phyloP scores from a whole-genome alignment of 2,888 invertebrate genomes.

The Callyntrura guangdongensis region DNA sequence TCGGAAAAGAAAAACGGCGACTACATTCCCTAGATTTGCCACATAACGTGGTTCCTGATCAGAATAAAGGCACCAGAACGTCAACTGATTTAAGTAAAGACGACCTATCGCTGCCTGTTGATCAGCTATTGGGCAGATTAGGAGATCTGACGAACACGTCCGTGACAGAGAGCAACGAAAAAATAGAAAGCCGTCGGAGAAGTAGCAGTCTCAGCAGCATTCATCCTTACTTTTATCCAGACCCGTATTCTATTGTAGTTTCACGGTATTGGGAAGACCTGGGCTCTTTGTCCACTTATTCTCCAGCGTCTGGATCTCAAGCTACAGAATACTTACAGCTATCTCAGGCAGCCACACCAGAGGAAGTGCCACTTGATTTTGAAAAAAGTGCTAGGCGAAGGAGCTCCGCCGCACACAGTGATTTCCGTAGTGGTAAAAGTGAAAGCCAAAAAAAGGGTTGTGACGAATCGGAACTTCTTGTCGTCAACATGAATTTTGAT shows the following conservation, averaged over 20 bases:
- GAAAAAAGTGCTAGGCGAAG: not conserved
- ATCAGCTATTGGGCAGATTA: constrained; percentile 7
- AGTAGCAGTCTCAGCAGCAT: constrained; percentile 65
- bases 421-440: constrained; percentile 7
- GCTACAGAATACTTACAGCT: constrained; percentile 71
- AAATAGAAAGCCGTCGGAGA: constrained; percentile 15
- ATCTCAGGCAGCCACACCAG: constrained; percentile 40
- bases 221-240: constrained; percentile 66
- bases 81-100: not conserved
- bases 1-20: constrained; percentile 10
- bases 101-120: constrained; percentile 37
- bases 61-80: not conserved
- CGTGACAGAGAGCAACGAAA: not conserved
- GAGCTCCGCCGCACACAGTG: not conserved
- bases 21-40: not conserved
- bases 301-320: constrained; percentile 63
- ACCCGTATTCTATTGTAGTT: constrained; percentile 72
- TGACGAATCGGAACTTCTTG: not conserved
- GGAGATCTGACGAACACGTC: not conserved
- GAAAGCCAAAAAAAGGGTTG: not conserved
- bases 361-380: not conserved
- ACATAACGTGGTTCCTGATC: not conserved
- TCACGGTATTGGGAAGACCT: constrained; percentile 69
- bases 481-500: constrained; percentile 88
- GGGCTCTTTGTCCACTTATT: constrained; percentile 60